phyloP scores from a whole-genome alignment of 2,113 vertebrate genomes.

The Pedetes capensis region DNA sequence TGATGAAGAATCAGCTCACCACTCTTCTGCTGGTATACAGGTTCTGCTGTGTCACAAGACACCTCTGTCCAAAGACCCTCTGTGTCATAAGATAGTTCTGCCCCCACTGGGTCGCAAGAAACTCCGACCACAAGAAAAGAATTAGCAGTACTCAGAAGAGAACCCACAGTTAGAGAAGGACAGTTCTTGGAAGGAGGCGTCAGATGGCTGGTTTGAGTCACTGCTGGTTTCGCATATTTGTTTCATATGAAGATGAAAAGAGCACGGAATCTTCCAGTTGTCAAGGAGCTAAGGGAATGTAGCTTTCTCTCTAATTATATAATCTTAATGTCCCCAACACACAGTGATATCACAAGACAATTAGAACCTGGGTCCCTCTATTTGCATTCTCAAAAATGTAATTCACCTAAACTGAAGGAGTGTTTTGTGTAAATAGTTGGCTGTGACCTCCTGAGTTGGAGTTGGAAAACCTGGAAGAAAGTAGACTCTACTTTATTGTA shows the following conservation, averaged over 20 bases:
- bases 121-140: background rate
- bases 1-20: background rate
- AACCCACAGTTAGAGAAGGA: background rate
- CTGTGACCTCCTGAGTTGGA: background rate
- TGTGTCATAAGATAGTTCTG: background rate
- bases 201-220: background rate
- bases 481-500: background rate
- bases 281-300: background rate
- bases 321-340: background rate
- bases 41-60: background rate
- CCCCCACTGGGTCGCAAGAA: background rate
- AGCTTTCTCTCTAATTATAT: background rate
- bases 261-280: background rate
- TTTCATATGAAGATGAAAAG: background rate
- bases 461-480: background rate
- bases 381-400: slow-evolving; percentile 7
- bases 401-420: background rate
- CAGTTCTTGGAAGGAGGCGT: background rate
- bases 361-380: background rate
- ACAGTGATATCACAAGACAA: background rate
- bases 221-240: background rate
- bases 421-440: background rate
- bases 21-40: background rate
- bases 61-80: background rate
- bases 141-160: background rate